Conservation (phyloP, 2,888 invertebrate species). For the Lithophane socia region DNA sequence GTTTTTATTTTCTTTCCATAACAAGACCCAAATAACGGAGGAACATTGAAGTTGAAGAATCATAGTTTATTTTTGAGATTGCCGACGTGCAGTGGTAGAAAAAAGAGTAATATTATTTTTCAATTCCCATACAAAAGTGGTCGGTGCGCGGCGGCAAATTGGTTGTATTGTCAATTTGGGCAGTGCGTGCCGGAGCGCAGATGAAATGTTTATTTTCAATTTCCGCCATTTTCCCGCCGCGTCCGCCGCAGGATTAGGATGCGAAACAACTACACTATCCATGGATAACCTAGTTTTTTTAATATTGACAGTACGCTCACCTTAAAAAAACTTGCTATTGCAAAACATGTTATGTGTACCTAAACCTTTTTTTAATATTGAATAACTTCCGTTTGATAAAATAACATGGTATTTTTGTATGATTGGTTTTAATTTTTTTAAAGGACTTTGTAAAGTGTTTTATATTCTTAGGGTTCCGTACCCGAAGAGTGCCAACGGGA, state of each 20-base stretch:
- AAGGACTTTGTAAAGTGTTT: no score
- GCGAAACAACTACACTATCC: conserved; percentile 79
- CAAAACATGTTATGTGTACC: conserved; percentile 11
- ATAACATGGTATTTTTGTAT: conserved; percentile 1
- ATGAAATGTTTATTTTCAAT: conserved; percentile 91
- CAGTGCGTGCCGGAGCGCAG: conserved; percentile 89
- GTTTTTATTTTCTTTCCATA: conserved; percentile 52
- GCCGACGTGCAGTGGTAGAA: conserved; percentile 82
- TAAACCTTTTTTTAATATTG: conserved; percentile 1
- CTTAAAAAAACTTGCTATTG: conserved; percentile 32
- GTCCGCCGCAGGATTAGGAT: conserved; percentile 87
- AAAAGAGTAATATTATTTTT: conserved; percentile 90
- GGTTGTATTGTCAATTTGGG: conserved; percentile 91
- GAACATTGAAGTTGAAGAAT: conserved; percentile 71
- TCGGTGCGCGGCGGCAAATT: conserved; percentile 88
- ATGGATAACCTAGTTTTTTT: conserved; percentile 70
- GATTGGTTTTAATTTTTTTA: neutral
- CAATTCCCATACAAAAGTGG: conserved; percentile 90
- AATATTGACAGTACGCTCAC: conserved; percentile 40
- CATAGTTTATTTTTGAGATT: conserved; percentile 88
- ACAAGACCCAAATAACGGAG: conserved; percentile 55
- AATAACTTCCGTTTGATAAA: conserved; percentile 9
- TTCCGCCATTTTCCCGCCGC: conserved; percentile 88
- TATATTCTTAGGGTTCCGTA: neutral
- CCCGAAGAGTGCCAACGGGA: no score